Percentiles rank a stretch among this genome's conserved stretches.
phyloP scores from a whole-genome alignment of 2,797 vertebrate genomes.

The Podarcis siculus region DNA sequence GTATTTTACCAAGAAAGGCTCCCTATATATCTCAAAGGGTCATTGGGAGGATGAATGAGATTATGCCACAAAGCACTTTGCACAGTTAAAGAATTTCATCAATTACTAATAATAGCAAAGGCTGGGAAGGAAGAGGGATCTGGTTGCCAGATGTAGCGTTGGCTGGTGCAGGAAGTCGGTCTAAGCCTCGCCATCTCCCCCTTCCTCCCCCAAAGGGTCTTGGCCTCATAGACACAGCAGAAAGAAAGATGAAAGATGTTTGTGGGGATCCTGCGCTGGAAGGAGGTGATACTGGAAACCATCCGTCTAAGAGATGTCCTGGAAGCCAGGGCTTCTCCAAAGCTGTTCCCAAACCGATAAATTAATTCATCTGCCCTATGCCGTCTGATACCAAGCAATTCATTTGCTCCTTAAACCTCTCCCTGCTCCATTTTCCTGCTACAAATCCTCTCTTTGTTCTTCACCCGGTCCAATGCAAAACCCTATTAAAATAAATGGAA shows the following conservation, averaged over 20 bases:
- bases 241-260: constrained; percentile 14
- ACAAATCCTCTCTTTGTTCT: not conserved
- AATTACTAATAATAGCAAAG: not conserved
- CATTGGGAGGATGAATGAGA: not conserved
- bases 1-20: no score
- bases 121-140: not conserved
- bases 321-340: not conserved
- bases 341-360: not conserved
- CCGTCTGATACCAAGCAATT: not conserved
- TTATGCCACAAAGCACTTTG: not conserved
- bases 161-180: constrained; percentile 6
- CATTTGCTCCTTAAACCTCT: not conserved
- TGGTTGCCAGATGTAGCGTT: constrained; percentile 49
- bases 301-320: constrained; percentile 26
- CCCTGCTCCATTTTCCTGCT: not conserved
- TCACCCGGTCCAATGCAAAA: not conserved
- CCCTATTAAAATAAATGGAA: not conserved
- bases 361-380: not conserved
- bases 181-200: not conserved
- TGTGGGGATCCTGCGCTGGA: constrained; percentile 3
- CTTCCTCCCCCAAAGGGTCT: not conserved
- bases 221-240: constrained; percentile 25
- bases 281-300: not conserved
- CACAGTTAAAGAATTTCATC: not conserved
- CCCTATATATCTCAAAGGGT: not conserved